A percentile compares a stretch with the other conserved stretches of the same genome.
phyloP scores from a whole-genome alignment of 2,113 vertebrate genomes.

The Limnothrissa miodon region DNA sequence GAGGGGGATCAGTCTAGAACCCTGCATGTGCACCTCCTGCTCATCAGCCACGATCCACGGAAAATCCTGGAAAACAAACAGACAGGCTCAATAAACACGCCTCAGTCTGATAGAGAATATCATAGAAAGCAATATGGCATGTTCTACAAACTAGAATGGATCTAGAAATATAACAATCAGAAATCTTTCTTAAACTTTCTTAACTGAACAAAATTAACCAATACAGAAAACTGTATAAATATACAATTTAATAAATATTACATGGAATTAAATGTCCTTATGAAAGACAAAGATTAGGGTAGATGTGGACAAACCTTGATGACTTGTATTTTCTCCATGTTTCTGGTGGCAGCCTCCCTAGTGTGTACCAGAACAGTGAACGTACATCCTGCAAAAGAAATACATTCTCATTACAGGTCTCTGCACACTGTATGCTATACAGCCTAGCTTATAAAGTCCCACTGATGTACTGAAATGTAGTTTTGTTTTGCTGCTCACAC shows the following conservation, averaged over 20 bases:
- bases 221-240: too few relatives aligned
- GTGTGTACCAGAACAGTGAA: constrained; percentile 98
- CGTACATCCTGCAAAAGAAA: constrained; percentile 81
- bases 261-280: too few relatives aligned
- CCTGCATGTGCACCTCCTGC: constrained; percentile 93
- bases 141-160: background rate
- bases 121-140: background rate
- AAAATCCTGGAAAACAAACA: constrained; percentile 78
- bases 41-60: constrained; percentile 97
- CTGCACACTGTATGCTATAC: background rate
- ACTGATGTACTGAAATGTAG: too few relatives aligned
- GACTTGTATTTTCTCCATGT: constrained; percentile 99
- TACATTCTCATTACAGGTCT: background rate
- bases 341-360: constrained; percentile 89
- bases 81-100: background rate
- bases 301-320: constrained; percentile 82
- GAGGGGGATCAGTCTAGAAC: constrained; percentile 89
- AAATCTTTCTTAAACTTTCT: too few relatives aligned
- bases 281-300: background rate
- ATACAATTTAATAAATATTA: too few relatives aligned
- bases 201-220: too few relatives aligned
- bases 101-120: background rate
- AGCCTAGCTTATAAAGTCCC: too few relatives aligned
- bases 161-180: too few relatives aligned
- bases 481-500: too few relatives aligned